Base-by-base conservation (phyloP, 2,888 invertebrate species). In the Ichneumon xanthorius region DNA sequence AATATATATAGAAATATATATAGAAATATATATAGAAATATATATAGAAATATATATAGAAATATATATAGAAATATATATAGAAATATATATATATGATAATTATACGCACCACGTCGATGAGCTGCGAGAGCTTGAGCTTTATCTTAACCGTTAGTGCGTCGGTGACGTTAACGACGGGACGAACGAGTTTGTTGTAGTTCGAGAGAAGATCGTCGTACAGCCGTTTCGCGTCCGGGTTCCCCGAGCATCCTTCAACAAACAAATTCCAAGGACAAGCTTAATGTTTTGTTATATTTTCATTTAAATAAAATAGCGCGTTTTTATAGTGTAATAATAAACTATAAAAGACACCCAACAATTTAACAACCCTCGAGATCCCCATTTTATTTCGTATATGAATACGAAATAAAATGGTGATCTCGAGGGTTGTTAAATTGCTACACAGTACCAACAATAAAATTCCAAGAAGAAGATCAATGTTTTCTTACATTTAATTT, bases 101-200 rank as follows among this genome's bases (percentile, higher is more conserved):
- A n/a, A n/a, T 22, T 30, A 80, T 72, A 95, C 96, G 96, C 95
- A 97, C 97, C 95, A 98, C 97, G 95, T 98, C 98, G 94, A 98
- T 98, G 94, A 98, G 96, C 94, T 98, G 98, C 72, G 98, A 98
- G 88, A 98, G 95, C 94, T 97, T 97, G 93, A 98, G 96, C 94
- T 98, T 98, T 94, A 98, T 97, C 94, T 96, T 96, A 94, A 98
- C 98, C 78, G 97, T 97, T 91, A 98, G 96, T 80, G 97, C 97
- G 94, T 97, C 97, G 86, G 97, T 96, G 91, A 97, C 97, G 95
- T 98, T 98, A 92, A 97, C 96, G 89, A 98, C 97, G 76, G 98
- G 97, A 88, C 97, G 96, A 89, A 98, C 97, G 94, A 98, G 95
- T 95, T 97, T 98, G 95, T 98, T 98, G 95, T 98, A 98, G 94